Conservation (phyloP, 1,140 invertebrate genomes). For the Cyclina sinensis region DNA sequence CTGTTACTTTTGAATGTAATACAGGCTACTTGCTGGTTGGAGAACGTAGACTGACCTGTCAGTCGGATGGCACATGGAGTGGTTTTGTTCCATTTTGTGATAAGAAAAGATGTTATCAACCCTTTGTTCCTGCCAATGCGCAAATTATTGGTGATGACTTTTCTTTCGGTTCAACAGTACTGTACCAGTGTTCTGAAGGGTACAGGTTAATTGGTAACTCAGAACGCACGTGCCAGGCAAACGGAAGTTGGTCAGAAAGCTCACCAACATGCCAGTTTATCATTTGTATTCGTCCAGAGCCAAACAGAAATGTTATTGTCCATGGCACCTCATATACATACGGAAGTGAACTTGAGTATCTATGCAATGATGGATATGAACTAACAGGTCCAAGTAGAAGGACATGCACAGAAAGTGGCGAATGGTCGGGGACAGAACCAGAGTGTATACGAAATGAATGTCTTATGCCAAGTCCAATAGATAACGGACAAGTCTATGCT, state of each 20-base stretch:
- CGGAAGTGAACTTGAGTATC: conserved; percentile 72
- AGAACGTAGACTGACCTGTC: conserved; percentile 88
- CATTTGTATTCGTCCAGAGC: conserved; percentile 70
- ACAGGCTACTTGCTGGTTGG: conserved; percentile 86
- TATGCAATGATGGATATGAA: conserved; percentile 88
- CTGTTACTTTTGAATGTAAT: conserved; percentile 64
- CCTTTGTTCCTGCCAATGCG: conserved; percentile 67
- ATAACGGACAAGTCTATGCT: conserved; percentile 92
- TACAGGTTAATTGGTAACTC: conserved; percentile 82
- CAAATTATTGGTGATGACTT: conserved; percentile 61
- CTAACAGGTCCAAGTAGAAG: conserved; percentile 81
- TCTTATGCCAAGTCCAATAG: conserved; percentile 64
- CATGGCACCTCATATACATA: conserved; percentile 66
- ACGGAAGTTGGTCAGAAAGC: conserved; percentile 81
- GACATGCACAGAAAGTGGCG: conserved; percentile 77
- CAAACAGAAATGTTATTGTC: conserved; percentile 60
- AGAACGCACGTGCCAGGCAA: conserved; percentile 68
- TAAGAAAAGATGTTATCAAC: conserved; percentile 67
- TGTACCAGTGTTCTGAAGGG: conserved; percentile 91
- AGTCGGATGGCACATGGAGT: conserved; percentile 72
- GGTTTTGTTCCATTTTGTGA: conserved; percentile 71
- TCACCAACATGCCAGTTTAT: conserved; percentile 85
- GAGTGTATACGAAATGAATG: conserved; percentile 77
- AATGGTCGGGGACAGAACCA: conserved; percentile 78
- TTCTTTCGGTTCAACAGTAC: conserved; percentile 88